phyloP scores from a whole-genome alignment of 2,888 invertebrate species.

The Ariolimax columbianus region DNA sequence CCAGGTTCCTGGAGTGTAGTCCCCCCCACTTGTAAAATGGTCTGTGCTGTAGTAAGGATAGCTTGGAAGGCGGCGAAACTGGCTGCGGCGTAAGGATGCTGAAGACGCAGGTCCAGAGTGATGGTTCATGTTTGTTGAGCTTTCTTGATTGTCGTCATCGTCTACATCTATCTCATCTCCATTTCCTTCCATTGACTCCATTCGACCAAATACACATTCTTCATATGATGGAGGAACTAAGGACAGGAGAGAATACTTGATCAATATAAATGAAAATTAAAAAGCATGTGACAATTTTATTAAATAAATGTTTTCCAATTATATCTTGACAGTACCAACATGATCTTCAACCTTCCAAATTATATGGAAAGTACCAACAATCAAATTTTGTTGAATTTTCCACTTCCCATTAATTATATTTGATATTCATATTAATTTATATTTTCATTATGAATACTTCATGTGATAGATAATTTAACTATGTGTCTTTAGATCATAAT shows the following conservation, averaged over 20 bases:
- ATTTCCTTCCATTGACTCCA: constrained; percentile 49
- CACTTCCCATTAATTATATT: too few relatives aligned
- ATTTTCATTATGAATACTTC: too few relatives aligned
- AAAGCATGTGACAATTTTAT: neutral
- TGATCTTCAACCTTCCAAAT: too few relatives aligned
- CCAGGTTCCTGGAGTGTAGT: constrained; percentile 8
- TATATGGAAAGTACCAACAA: too few relatives aligned
- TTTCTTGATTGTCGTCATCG: constrained; percentile 35
- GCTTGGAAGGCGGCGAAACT: constrained; percentile 54
- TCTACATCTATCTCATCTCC: constrained; percentile 45
- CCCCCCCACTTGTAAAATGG: constrained; percentile 18
- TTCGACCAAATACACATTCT: constrained; percentile 58
- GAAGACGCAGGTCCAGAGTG: neutral
- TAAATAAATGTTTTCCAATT: too few relatives aligned
- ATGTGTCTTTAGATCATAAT: too few relatives aligned
- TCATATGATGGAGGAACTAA: constrained; percentile 59
- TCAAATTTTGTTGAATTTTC: too few relatives aligned
- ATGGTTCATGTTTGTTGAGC: neutral
- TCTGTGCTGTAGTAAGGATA: constrained; percentile 56
- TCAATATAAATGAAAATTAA: neutral
- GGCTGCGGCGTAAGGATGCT: constrained; percentile 40
- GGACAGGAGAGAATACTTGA: neutral
- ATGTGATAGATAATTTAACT: too few relatives aligned
- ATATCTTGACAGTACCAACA: too few relatives aligned
- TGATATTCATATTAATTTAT: too few relatives aligned